Percentiles rank a stretch among this genome's conserved stretches.
phyloP scores from a whole-genome alignment of 2,888 invertebrate genomes.

The Hemicrepidius hirtus region DNA sequence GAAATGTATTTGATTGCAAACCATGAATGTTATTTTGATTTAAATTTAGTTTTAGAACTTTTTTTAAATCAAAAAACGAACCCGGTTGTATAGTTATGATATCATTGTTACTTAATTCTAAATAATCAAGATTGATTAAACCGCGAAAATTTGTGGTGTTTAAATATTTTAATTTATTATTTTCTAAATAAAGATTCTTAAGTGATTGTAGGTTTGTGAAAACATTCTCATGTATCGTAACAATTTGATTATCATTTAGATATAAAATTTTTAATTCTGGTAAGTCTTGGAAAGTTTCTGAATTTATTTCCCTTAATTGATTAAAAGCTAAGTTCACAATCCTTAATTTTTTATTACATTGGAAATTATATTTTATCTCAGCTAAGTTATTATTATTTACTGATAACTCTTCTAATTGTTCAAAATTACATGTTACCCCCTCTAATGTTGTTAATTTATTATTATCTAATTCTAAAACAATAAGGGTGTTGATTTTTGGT shows the following conservation, averaged over 20 bases:
- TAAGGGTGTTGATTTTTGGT: constrained; percentile 1
- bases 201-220: constrained; percentile 67
- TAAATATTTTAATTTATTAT: constrained; percentile 68
- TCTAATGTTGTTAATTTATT: constrained; percentile 27
- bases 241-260: constrained; percentile 68
- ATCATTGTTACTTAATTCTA: constrained; percentile 69
- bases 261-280: too few species aligned
- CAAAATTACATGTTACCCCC: constrained; percentile 42
- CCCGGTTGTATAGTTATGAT: too few species aligned
- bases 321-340: constrained; percentile 6
- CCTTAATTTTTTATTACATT: constrained; percentile 6
- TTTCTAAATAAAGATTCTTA: constrained; percentile 68
- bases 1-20: background rate
- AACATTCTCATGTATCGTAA: too few species aligned
- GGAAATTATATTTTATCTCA: constrained; percentile 58
- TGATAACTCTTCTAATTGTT: constrained; percentile 1
- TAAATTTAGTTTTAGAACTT: background rate
- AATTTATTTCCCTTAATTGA: background rate
- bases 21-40: background rate
- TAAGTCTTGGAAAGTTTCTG: background rate
- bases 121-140: constrained; percentile 64
- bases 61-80: constrained; percentile 9
- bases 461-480: constrained; percentile 23
- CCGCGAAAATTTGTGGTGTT: constrained; percentile 68
- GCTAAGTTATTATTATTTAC: constrained; percentile 67